phyloP scores from a whole-genome alignment of 37 sponge, comb jelly and placozoan species.

The Haliclona indistincta region DNA sequence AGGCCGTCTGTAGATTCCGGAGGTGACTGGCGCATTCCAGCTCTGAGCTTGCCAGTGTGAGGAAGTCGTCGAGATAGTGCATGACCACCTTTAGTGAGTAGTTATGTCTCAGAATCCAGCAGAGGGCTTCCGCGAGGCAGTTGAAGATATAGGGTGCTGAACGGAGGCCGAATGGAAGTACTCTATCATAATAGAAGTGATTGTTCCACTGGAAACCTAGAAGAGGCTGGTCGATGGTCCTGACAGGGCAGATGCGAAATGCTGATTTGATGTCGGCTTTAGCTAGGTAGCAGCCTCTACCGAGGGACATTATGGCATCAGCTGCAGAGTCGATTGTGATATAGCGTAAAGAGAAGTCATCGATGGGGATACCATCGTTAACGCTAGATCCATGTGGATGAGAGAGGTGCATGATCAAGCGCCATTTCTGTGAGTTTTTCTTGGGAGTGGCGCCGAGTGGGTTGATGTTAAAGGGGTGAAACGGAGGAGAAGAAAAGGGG shows the following conservation, averaged over 20 bases:
- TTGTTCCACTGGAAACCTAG: conserved; percentile 13
- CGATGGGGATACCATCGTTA: conserved; percentile 7
- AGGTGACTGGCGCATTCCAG: too few relatives aligned
- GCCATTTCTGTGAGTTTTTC: neutral
- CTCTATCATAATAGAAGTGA: neutral
- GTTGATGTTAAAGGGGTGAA: neutral
- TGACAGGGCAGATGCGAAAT: conserved; percentile 15
- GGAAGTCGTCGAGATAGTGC: conserved; percentile 12
- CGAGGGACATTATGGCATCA: neutral
- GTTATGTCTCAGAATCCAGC: neutral
- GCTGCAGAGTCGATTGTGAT: neutral
- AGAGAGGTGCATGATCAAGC: conserved; percentile 6
- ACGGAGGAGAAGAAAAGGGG: neutral
- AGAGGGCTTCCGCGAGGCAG: neutral
- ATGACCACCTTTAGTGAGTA: neutral
- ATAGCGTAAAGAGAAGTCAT: conserved; percentile 9
- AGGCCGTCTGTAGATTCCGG: neutral
- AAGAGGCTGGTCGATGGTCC: neutral
- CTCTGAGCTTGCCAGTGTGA: too few relatives aligned
- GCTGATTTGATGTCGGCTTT: conserved; percentile 9
- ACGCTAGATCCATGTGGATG: neutral
- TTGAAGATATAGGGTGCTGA: conserved; percentile 18
- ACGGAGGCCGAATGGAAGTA: conserved; percentile 18
- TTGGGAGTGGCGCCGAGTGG: neutral
- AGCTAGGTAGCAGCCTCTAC: neutral